Evolutionary conservation across 2,888 invertebrate genomes (phyloP).

Genomic region (Diachrysia chrysitis): DNA sequence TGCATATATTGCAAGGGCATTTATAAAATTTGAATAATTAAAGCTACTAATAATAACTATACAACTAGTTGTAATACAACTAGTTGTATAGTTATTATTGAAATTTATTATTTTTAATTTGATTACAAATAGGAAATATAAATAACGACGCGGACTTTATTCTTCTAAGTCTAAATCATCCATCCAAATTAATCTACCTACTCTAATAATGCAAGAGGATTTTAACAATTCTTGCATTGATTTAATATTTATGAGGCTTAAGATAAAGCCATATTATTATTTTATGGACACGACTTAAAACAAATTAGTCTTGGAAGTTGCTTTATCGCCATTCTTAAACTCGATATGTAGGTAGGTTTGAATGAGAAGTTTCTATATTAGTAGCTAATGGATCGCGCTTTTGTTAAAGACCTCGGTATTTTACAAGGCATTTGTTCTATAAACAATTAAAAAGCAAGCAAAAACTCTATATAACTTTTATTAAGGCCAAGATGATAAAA

Average conservation of each 20-base stretch:
- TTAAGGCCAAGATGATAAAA: not conserved
- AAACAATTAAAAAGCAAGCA: not conserved
- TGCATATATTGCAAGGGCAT: no score
- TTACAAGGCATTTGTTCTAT: not conserved
- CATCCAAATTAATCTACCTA: no score
- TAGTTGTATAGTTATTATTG: not conserved
- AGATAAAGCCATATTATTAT: not conserved
- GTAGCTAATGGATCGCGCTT: not conserved
- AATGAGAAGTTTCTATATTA: no score
- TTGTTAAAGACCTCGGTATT: not conserved
- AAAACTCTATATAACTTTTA: not conserved
- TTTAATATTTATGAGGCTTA: not conserved
- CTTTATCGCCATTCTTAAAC: no score
- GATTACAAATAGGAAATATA: no score
- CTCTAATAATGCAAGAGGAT: no score
- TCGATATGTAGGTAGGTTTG: not conserved
- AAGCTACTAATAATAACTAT: no score
- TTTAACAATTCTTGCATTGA: no score
- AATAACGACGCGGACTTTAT: not conserved
- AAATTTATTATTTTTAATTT: no score
- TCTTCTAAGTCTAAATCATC: not conserved
- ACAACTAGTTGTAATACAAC: no score
- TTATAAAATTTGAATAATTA: not conserved
- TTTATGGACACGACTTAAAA: not conserved
- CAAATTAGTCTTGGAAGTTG: not conserved